Percentiles rank a stretch among this genome's conserved stretches.
phyloP scores from a whole-genome alignment of 1,140 invertebrate species.

The Monomorium pharaonis region DNA sequence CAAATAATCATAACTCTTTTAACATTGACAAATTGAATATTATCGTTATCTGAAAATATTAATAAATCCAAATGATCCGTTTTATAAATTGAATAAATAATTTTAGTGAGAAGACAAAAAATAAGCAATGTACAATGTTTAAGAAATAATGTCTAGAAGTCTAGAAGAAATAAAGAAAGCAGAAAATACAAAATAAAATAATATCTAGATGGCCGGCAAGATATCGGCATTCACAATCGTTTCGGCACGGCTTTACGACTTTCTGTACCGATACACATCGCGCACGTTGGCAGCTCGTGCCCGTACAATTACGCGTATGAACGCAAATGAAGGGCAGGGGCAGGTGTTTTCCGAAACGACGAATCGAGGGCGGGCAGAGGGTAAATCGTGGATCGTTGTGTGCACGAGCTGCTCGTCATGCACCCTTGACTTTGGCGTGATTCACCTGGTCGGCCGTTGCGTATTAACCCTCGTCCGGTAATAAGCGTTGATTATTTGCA shows the following conservation, averaged over 20 bases:
- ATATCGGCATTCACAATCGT: constrained; percentile 44
- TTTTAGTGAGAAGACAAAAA: not conserved
- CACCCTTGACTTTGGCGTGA: constrained; percentile 82
- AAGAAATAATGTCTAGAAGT: not conserved
- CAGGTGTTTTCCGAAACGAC: constrained; percentile 76
- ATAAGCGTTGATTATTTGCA: constrained; percentile 76
- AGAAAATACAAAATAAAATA: constrained; percentile 50
- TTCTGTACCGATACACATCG: constrained; percentile 75
- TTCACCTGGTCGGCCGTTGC: constrained; percentile 85
- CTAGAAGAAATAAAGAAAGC: not conserved
- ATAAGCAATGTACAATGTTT: not conserved
- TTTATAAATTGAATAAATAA: not conserved
- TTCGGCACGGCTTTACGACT: constrained; percentile 69
- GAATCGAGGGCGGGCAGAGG: constrained; percentile 71
- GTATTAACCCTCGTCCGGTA: constrained; percentile 77
- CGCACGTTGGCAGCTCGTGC: constrained; percentile 74
- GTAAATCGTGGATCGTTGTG: constrained; percentile 81
- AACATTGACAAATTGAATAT: not conserved
- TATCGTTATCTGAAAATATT: not conserved
- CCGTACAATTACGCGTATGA: constrained; percentile 72
- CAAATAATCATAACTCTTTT: not conserved
- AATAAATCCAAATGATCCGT: not conserved
- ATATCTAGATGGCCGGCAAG: constrained; percentile 12
- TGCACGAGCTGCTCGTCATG: constrained; percentile 80
- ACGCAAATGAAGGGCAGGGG: constrained; percentile 56